Percentiles rank a stretch among this genome's conserved stretches.
phyloP scores from a whole-genome alignment of 2,113 vertebrate genomes.

The Microcebus griseorufus region DNA sequence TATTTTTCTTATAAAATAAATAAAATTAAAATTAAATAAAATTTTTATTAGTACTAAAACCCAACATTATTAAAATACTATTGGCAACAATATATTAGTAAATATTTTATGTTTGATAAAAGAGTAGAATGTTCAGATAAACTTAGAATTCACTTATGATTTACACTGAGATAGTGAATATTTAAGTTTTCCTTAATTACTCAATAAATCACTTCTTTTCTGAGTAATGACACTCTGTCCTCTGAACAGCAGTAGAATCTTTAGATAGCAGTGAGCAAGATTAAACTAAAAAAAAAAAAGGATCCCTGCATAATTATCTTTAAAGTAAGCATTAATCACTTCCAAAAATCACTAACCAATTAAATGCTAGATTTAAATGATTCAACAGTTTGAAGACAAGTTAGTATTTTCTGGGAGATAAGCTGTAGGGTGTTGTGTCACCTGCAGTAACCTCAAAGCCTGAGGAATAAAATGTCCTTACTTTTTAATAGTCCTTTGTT shows the following conservation, averaged over 20 bases:
- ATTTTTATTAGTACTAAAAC: not conserved
- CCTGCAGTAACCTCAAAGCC: not conserved
- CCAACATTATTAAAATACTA: not conserved
- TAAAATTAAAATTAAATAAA: not conserved
- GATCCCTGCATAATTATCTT: not conserved
- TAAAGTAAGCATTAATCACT: slow-evolving; percentile 24
- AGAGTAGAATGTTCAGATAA: not conserved
- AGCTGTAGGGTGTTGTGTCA: not conserved
- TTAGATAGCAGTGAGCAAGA: not conserved
- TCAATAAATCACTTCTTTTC: slow-evolving; percentile 48
- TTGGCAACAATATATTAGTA: not conserved
- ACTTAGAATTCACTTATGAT: slow-evolving; percentile 21
- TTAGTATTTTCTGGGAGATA: not conserved
- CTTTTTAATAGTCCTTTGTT: too few relatives aligned
- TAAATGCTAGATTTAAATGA: slow-evolving; percentile 12
- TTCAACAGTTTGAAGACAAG: not conserved
- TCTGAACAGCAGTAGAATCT: not conserved
- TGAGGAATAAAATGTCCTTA: not conserved
- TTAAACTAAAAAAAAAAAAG: slow-evolving; percentile 36
- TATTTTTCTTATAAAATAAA: slow-evolving; percentile 33
- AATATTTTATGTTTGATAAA: not conserved
- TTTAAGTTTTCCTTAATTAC: slow-evolving; percentile 28
- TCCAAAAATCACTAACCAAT: not conserved
- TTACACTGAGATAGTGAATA: not conserved
- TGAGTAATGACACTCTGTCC: not conserved